Evolutionary conservation across 2,797 vertebrate species (phyloP).

Genomic region (Petrocephalus schoutedeni): DNA sequence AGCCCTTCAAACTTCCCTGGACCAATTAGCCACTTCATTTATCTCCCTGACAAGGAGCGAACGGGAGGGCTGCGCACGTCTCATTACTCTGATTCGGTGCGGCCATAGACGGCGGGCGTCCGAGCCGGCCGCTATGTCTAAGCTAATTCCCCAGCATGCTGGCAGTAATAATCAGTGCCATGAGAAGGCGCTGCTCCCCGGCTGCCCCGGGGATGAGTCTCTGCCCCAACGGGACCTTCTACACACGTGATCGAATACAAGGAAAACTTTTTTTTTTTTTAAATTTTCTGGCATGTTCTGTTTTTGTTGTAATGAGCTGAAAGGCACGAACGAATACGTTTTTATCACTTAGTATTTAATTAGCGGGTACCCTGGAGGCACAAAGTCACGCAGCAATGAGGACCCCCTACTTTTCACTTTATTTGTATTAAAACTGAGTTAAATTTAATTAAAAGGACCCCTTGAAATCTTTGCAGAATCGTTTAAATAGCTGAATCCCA

Average conservation of each 20-base stretch:
- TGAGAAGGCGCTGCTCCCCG: background rate
- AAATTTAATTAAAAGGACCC: slow-evolving; percentile 21
- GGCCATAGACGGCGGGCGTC: background rate
- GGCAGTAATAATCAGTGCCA: background rate
- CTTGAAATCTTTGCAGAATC: slow-evolving; percentile 22
- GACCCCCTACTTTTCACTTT: slow-evolving; percentile 2
- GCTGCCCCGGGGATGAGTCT: background rate
- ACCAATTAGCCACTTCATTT: slow-evolving; percentile 58
- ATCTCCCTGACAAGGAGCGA: slow-evolving; percentile 49
- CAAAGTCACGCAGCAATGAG: background rate
- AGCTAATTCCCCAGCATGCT: background rate
- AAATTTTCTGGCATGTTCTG: background rate
- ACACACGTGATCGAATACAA: background rate
- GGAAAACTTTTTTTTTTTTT: background rate
- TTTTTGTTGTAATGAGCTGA: slow-evolving; percentile 10
- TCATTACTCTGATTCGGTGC: slow-evolving; percentile 43
- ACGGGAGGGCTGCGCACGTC: slow-evolving; percentile 43
- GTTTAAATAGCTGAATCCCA: slow-evolving; percentile 18
- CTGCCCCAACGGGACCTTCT: background rate
- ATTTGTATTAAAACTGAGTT: slow-evolving; percentile 19
- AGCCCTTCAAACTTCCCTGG: slow-evolving; percentile 49
- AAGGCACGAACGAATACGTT: background rate
- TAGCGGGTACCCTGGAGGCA: slow-evolving; percentile 9
- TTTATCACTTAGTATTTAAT: slow-evolving; percentile 21
- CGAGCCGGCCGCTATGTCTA: slow-evolving; percentile 4